phyloP scores from a whole-genome alignment of 2,888 invertebrate genomes.

The Empis livida region DNA sequence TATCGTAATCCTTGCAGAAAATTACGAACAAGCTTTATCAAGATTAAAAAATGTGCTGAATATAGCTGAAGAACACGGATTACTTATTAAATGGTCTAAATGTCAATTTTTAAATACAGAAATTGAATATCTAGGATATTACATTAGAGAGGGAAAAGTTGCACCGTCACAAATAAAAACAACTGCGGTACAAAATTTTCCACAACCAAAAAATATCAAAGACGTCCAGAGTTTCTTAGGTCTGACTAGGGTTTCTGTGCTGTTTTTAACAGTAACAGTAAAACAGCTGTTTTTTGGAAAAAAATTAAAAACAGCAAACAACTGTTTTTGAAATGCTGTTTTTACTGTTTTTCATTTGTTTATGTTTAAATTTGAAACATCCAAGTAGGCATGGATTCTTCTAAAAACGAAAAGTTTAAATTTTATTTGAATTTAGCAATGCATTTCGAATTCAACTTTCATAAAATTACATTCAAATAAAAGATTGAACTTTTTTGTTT shows the following conservation, averaged over 20 bases:
- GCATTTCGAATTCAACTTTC: no score
- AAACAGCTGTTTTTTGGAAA: no score
- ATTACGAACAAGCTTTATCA: constrained; percentile 9
- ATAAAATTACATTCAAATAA: no score
- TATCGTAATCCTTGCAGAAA: constrained; percentile 15
- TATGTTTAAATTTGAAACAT: background rate
- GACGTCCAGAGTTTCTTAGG: no score
- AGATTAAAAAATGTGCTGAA: constrained; percentile 9
- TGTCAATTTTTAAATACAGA: constrained; percentile 11
- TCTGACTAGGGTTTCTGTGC: no score
- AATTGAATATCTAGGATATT: constrained; percentile 12
- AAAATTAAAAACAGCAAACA: background rate
- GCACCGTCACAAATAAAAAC: constrained; percentile 16
- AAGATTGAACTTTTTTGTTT: no score
- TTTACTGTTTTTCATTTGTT: background rate
- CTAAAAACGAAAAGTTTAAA: no score
- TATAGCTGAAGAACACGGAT: constrained; percentile 3
- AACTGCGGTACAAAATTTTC: constrained; percentile 17
- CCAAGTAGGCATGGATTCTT: background rate
- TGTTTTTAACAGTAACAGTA: no score
- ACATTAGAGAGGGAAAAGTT: constrained; percentile 12
- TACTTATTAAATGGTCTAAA: constrained; percentile 12
- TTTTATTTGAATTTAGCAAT: no score
- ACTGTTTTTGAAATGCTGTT: background rate
- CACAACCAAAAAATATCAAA: constrained; percentile 8